A percentile compares a stretch with the other conserved stretches of the same genome.
Evolutionary conservation across 1,140 invertebrate species (phyloP).

Genomic region (Bombus waltoni): DNA sequence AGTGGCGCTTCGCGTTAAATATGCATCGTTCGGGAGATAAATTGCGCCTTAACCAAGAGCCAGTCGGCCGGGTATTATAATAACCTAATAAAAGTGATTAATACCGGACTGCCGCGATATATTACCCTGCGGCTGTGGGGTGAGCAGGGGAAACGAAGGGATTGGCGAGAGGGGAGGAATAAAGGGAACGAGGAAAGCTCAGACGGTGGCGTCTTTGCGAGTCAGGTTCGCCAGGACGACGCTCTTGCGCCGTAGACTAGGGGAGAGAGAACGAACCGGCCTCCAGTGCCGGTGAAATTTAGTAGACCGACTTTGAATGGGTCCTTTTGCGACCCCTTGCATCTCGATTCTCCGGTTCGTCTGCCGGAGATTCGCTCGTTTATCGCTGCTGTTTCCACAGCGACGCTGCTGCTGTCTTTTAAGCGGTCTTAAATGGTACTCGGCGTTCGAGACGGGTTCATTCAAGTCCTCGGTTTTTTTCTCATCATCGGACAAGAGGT

Average conservation of each 20-base stretch:
- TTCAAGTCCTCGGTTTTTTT: neutral
- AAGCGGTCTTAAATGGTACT: neutral
- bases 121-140: conserved; percentile 61
- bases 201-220: conserved; percentile 54
- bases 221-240: conserved; percentile 2
- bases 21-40: conserved; percentile 75
- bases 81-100: conserved; percentile 80
- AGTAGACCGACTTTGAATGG: conserved; percentile 32
- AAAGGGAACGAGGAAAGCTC: conserved; percentile 16
- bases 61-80: conserved; percentile 75
- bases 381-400: neutral
- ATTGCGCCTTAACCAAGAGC: conserved; percentile 76
- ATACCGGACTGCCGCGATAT: conserved; percentile 69
- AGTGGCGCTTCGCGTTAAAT: conserved; percentile 74
- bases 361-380: conserved; percentile 28
- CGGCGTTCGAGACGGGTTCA: neutral
- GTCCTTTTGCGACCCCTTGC: conserved; percentile 26
- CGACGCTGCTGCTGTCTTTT: neutral
- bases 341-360: neutral
- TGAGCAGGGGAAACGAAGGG: conserved; percentile 20
- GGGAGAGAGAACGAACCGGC: neutral
- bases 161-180: neutral
- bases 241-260: neutral
- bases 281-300: conserved; percentile 31
- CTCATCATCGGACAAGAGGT: neutral